Evolutionary conservation across 2,888 invertebrate species (phyloP).

Genomic region (Brachyopa scutellaris): DNA sequence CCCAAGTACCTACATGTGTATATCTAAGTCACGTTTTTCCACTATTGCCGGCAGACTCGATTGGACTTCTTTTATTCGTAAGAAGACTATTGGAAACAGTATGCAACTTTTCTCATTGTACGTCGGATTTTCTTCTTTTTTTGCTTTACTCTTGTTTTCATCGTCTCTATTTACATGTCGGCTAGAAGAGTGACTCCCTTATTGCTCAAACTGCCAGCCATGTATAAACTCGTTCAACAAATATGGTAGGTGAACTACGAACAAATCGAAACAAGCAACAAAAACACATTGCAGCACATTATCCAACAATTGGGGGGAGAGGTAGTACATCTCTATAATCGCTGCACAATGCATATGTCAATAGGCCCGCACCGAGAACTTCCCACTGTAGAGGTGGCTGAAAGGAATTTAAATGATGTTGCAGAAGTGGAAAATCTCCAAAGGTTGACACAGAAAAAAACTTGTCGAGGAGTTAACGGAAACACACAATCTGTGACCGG

Average conservation of each 20-base stretch:
- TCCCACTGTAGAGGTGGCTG: constrained; percentile 20
- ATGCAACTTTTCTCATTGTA: constrained; percentile 27
- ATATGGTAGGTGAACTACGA: too few relatives aligned
- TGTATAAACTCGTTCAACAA: background rate
- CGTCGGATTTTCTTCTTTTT: background rate
- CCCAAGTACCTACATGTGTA: constrained; percentile 56
- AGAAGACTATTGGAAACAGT: constrained; percentile 50
- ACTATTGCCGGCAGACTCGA: constrained; percentile 30
- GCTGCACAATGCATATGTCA: constrained; percentile 40
- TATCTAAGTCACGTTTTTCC: constrained; percentile 58
- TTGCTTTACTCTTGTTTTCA: constrained; percentile 42
- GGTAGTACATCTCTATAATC: constrained; percentile 41
- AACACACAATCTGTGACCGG: constrained; percentile 47
- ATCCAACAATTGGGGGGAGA: too few relatives aligned
- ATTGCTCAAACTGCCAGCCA: constrained; percentile 21
- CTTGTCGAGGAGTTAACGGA: background rate
- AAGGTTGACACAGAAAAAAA: background rate
- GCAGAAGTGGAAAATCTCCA: background rate
- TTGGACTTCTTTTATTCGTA: constrained; percentile 44
- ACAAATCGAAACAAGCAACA: too few relatives aligned
- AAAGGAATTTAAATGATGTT: too few relatives aligned
- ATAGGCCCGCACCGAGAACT: constrained; percentile 42
- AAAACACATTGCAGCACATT: too few relatives aligned
- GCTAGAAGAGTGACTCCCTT: constrained; percentile 42
- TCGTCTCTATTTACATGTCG: constrained; percentile 55